These are phyloP conservation scores for Lucilia sericata DNA, from an alignment of 1,140 invertebrate species.

Conservation along the genomic window DNA sequence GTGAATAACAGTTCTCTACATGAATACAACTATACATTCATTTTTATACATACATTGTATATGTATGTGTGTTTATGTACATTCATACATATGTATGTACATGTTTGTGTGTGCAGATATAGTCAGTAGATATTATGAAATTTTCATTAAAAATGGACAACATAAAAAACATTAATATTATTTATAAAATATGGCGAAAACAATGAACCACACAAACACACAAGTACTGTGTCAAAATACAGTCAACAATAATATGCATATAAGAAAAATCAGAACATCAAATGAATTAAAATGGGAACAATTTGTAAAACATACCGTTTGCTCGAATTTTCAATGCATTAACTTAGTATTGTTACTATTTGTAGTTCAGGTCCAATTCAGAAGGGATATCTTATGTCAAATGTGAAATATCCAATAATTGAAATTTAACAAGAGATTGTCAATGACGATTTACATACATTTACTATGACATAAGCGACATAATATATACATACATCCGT, in stretches of 20 bases:
- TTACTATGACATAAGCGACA: too few relatives aligned
- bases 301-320: constrained; percentile 17
- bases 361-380: too few relatives aligned
- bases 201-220: background rate
- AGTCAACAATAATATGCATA: too few relatives aligned
- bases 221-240: background rate
- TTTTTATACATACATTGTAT: background rate
- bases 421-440: too few relatives aligned
- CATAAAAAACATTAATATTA: constrained; percentile 20
- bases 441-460: too few relatives aligned
- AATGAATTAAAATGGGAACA: background rate
- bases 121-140: background rate
- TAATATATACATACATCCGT: too few relatives aligned
- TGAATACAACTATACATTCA: background rate
- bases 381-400: too few relatives aligned
- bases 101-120: too few relatives aligned
- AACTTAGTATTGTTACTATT: background rate
- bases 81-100: too few relatives aligned
- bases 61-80: background rate
- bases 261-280: background rate
- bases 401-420: too few relatives aligned
- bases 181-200: background rate
- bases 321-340: background rate
- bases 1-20: background rate
- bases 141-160: constrained; percentile 27